Evolutionary conservation across 2,113 vertebrate species (phyloP), one percentile per base, ranked within the genome.

Genomic region (Ochotona princeps): DNA sequence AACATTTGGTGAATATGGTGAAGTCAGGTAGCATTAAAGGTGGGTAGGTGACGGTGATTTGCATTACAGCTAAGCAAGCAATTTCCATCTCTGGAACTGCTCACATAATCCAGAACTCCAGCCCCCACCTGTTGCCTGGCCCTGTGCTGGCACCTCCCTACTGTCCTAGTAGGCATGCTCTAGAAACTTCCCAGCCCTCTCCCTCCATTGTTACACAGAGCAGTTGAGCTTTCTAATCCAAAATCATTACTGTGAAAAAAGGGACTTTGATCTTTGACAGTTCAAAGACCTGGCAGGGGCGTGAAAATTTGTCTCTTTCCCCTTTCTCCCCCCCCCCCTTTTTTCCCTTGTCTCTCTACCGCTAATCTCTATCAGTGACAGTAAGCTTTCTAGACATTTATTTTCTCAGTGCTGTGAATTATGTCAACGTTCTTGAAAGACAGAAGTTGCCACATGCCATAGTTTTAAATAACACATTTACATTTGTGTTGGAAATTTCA

Each of bases 381-480:
- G 17, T 32, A 80, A 88, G 21, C 26, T 38, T 89, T 47, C 79
- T 0, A 73, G 61, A 38, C 54, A 32, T 63, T 84, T 87, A 28
- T 38, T 83, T 86, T 74, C 38, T 70, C 81, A 89, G 73, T 26
- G 28, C 83, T 67, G 1, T 60, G 54, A 92, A 73, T 75, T 57
- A 90, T 13, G 17, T 74, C 63, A 84, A 35, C 12, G 15, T 7
- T 73, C 66, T 38, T 65, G 44, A 74, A 80, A 80, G 44, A 83
- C 8, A 38, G 83, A 88, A 61, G 30, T 83, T 78, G 23, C 73
- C 91, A 28, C 0, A 1, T 63, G 60, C 65, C 86, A 3, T 66
- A 75, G 78, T 63, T 87, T 80, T 83, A 78, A 51, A 35, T 49
- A 79, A 12, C 17, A 74, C 8, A n/a, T 81, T 86, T 69, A 93